Evolutionary conservation across 2,888 invertebrate genomes (phyloP), one percentile per base, ranked within the genome.

Genomic region (Amiota communis): DNA sequence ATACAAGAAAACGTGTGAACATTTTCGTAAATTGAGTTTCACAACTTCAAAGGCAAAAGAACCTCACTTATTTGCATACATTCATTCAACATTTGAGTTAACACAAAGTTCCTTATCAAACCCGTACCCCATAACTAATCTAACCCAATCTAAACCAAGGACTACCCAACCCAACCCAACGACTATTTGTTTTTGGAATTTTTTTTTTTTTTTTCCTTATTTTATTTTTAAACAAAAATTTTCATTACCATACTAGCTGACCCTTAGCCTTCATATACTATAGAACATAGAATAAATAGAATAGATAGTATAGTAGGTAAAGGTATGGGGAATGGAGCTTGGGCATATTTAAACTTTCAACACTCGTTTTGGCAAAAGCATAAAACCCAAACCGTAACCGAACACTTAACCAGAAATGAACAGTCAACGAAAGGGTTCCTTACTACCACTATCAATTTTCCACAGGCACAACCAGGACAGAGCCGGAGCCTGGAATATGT

Each of bases 21-120:
- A 86, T 84, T 86, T 86, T 84, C 77, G 83, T 84, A 71, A 84
- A 84, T 86, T 86, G 83, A 83, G 86, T 84, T 83, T 79, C 76
- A 57, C 57, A 81, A 80, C 86, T 84, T 84, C 83, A 84, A 84
- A 84, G 86, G 77, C 79, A 74, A 81, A 64, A 56, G 10, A 23
- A 78, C 84, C 83, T 80, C 80, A 84, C 83, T 83, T 83, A 85
- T 81, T 83, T 77, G 77, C 82, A 75, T 75, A 76, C 61, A 67
- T 15, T 47, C 77, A 73, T 36, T 36, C 36, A 36, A 6, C 36
- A 36, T 36, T 23, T 23, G 23, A 23, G 23, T 23, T 1, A 23
- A 3, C 23, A 23, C 23, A 23, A 23, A 23, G 36, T 36, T 36
- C 36, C 36, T 36, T 6, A 36, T 6, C 6, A 6, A 36, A 36